Conservation (phyloP, 2,797 vertebrate species). For the Diceros bicornis region DNA sequence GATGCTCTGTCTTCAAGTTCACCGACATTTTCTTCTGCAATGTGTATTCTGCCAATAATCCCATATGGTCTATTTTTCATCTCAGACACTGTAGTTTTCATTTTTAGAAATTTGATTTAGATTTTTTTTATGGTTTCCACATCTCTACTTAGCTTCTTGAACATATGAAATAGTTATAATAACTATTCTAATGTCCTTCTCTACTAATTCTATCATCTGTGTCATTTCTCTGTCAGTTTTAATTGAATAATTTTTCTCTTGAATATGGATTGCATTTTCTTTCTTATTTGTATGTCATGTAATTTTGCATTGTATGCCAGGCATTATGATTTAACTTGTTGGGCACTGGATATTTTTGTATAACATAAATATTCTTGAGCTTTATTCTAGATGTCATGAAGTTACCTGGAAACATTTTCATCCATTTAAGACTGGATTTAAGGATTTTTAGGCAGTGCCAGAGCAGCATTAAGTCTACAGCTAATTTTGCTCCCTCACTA, state of each 20-base stretch:
- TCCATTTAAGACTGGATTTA: not conserved
- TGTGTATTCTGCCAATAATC: not conserved
- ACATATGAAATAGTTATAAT: not conserved
- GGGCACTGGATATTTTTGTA: not conserved
- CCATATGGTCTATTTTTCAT: not conserved
- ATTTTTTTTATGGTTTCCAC: not conserved
- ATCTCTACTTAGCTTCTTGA: not conserved
- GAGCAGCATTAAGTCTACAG: not conserved
- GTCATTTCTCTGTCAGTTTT: not conserved
- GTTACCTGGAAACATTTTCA: not conserved
- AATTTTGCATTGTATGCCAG: not conserved
- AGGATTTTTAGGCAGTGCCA: not conserved
- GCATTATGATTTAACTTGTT: not conserved
- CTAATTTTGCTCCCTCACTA: not conserved
- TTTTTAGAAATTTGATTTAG: not conserved
- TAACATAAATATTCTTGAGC: not conserved
- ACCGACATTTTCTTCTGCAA: not conserved
- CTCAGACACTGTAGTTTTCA: not conserved
- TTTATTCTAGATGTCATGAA: not conserved
- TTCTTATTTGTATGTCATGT: not conserved
- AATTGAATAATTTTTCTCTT: not conserved
- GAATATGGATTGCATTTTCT: not conserved
- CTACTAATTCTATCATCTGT: not conserved
- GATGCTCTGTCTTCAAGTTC: not conserved
- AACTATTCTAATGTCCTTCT: not conserved